Conservation (phyloP, 2,888 invertebrate genomes). For the Athalia rosae region DNA sequence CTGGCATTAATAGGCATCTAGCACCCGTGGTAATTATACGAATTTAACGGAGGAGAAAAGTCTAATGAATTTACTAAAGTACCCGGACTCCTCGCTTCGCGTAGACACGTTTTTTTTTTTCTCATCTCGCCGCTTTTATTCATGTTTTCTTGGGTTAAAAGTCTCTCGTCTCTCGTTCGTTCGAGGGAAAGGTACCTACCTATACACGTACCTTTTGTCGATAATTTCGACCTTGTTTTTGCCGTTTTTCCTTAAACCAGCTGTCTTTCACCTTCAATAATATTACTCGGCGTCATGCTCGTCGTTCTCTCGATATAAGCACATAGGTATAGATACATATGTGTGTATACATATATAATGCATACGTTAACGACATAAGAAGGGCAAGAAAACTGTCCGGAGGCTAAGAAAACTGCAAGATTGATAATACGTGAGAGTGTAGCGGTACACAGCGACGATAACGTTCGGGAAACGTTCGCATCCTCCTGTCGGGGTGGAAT, state of each 20-base stretch:
- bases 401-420: constrained; percentile 8
- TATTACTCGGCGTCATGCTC: neutral
- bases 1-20: constrained; percentile 42
- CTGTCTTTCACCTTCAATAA: neutral
- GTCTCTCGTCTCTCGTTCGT: neutral
- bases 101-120: constrained; percentile 14
- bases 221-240: neutral
- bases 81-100: neutral
- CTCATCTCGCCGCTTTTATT: neutral
- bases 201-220: neutral
- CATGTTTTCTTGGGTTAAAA: neutral
- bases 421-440: constrained; percentile 17
- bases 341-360: constrained; percentile 5
- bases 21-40: constrained; percentile 40
- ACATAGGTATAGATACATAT: neutral
- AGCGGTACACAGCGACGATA: constrained; percentile 21
- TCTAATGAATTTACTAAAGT: constrained; percentile 36
- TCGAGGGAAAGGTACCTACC: neutral
- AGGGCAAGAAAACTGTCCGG: constrained; percentile 6
- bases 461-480: constrained; percentile 38
- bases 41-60: constrained; percentile 41
- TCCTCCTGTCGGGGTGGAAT: constrained; percentile 41
- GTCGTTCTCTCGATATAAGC: neutral
- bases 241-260: neutral
- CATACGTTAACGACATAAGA: constrained; percentile 27